Evolutionary conservation across 2,797 vertebrate genomes (phyloP).

Genomic region (Anniella stebbinsi): DNA sequence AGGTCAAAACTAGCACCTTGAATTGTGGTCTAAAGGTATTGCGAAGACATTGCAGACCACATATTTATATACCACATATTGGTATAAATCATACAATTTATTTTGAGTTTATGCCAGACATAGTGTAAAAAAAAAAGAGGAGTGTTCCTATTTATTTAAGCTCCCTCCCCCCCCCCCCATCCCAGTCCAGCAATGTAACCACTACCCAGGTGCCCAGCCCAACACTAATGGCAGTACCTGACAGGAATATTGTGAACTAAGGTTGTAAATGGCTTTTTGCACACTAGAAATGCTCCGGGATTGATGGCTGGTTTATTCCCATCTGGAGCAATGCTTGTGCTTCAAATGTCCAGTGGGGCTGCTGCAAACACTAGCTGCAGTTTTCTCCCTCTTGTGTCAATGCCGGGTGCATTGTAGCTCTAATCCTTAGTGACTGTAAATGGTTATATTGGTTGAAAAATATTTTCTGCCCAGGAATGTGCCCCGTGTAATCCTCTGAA

Average conservation of each 20-base stretch:
- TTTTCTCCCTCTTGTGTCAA: not conserved
- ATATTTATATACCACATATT: not conserved
- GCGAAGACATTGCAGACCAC: not conserved
- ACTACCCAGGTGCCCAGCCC: too few species aligned
- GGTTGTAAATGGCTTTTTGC: not conserved
- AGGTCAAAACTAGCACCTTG: too few species aligned
- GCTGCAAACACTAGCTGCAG: not conserved
- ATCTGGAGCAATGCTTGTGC: not conserved
- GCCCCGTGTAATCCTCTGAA: conserved; percentile 81
- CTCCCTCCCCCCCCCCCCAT: not conserved
- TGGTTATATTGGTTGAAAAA: conserved; percentile 81
- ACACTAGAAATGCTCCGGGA: not conserved
- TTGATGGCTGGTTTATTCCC: not conserved
- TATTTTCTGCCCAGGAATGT: conserved; percentile 84
- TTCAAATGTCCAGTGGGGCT: conserved; percentile 32
- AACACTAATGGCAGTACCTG: too few species aligned
- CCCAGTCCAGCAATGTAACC: not conserved
- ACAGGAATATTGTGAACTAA: not conserved
- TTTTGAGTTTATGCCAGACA: not conserved
- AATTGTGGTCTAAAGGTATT: not conserved
- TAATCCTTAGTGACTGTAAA: conserved; percentile 74
- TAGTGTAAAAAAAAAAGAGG: too few species aligned
- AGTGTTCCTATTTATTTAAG: not conserved
- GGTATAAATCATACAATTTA: not conserved
- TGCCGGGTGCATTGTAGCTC: conserved; percentile 56